These are phyloP conservation scores for Petrocephalus schoutedeni DNA, from an alignment of 2,797 vertebrate genomes.

Conservation along the genomic window DNA sequence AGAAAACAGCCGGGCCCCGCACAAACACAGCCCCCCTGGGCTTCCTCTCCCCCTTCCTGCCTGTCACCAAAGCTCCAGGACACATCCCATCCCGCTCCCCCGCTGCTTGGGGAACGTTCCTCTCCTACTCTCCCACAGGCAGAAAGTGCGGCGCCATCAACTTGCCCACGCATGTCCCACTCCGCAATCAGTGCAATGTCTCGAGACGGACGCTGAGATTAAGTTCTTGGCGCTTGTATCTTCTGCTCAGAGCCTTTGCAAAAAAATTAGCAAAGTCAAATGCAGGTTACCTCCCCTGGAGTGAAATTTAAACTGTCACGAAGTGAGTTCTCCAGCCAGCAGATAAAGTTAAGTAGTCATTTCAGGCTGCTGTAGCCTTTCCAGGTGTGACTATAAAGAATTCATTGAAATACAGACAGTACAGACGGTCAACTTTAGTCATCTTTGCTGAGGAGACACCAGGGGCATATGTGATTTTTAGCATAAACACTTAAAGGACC, in stretches of 20 bases:
- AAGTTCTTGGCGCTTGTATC: background rate
- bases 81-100: background rate
- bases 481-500: background rate
- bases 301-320: background rate
- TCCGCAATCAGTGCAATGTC: background rate
- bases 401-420: background rate
- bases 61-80: background rate
- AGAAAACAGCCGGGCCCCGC: background rate
- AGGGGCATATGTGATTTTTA: background rate
- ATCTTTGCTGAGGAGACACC: background rate
- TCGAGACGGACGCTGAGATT: background rate
- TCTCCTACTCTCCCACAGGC: background rate
- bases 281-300: background rate
- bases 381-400: background rate
- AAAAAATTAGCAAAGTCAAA: background rate
- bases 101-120: background rate
- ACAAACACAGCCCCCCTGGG: background rate
- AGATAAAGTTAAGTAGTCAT: background rate
- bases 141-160: background rate
- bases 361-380: background rate
- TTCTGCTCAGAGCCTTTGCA: background rate
- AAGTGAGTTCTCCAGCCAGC: background rate
- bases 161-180: background rate
- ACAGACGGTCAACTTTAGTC: background rate
- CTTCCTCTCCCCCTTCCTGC: conserved; percentile 1